Conservation (phyloP, 2,797 vertebrate genomes). For the Geotrypetes seraphini region DNA sequence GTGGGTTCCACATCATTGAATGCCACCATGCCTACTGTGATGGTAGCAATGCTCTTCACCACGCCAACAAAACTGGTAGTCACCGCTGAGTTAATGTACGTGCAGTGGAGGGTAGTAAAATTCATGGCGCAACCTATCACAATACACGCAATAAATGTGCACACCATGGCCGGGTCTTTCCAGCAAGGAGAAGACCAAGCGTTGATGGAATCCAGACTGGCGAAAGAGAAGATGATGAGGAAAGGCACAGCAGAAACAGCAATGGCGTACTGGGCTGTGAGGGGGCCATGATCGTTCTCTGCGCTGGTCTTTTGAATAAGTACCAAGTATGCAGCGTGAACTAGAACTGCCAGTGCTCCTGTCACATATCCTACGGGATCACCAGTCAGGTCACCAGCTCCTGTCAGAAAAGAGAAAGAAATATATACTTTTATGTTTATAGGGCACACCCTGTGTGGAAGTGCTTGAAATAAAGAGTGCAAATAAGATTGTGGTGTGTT, state of each 20-base stretch:
- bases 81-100: conserved; percentile 96
- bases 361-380: conserved; percentile 90
- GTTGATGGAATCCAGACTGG: conserved; percentile 79
- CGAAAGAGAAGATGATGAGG: conserved; percentile 73
- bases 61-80: conserved; percentile 98
- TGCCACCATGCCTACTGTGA: conserved; percentile 93
- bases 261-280: conserved; percentile 90
- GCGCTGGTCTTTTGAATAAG: conserved; percentile 88
- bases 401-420: conserved; percentile 43
- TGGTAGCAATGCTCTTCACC: conserved; percentile 94
- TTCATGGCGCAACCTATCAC: conserved; percentile 95
- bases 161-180: conserved; percentile 73
- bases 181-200: conserved; percentile 89
- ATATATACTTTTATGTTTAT: background rate
- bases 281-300: conserved; percentile 79
- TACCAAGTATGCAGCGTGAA: conserved; percentile 90
- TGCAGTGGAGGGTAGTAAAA: conserved; percentile 96
- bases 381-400: conserved; percentile 86
- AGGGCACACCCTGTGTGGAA: too few relatives aligned
- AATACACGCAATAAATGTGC: conserved; percentile 74
- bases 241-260: conserved; percentile 72
- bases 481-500: too few relatives aligned
- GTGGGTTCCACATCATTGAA: conserved; percentile 87
- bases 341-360: conserved; percentile 81
- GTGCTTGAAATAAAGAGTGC: too few relatives aligned